phyloP scores from a whole-genome alignment of 1,140 invertebrate species.

The Drosophila pectinifera region DNA sequence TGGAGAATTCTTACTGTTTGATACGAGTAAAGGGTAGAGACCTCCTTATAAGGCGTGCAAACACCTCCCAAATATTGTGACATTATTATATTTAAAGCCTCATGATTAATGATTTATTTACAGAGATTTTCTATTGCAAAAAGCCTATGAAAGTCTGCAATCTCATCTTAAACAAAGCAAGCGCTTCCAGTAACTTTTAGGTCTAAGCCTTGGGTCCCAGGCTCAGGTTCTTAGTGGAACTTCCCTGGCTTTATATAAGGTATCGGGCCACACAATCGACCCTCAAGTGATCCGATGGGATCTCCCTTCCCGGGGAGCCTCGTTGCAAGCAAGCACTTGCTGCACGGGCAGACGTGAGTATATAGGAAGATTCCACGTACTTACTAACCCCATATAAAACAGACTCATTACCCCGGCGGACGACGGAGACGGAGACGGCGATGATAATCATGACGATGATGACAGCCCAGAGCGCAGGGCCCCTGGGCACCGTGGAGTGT shows the following conservation, averaged over 20 bases:
- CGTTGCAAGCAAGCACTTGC: constrained; percentile 11
- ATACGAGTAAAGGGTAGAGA: too few relatives aligned
- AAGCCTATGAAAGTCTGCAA: too few relatives aligned
- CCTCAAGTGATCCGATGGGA: constrained; percentile 35
- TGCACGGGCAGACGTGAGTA: constrained; percentile 24
- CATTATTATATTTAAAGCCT: too few relatives aligned
- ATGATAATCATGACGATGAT: constrained; percentile 40
- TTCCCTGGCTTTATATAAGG: constrained; percentile 11
- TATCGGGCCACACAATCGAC: constrained; percentile 31
- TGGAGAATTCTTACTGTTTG: too few relatives aligned
- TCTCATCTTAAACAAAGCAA: too few relatives aligned
- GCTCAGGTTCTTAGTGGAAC: constrained; percentile 15
- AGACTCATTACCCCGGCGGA: constrained; percentile 62
- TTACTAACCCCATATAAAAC: constrained; percentile 67
- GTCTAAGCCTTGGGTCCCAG: neutral
- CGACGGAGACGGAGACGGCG: constrained; percentile 10
- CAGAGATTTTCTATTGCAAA: too few relatives aligned
- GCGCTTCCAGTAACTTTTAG: too few relatives aligned
- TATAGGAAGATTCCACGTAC: constrained; percentile 42
- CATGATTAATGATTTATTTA: too few relatives aligned
- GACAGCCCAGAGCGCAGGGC: constrained; percentile 22
- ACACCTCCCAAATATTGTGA: too few relatives aligned
- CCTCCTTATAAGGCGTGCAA: too few relatives aligned
- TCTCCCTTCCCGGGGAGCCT: constrained; percentile 16
- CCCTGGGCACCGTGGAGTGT: constrained; percentile 1